Evolutionary conservation across 2,113 vertebrate species (phyloP).

Genomic region (Rhodinocichla rosea): DNA sequence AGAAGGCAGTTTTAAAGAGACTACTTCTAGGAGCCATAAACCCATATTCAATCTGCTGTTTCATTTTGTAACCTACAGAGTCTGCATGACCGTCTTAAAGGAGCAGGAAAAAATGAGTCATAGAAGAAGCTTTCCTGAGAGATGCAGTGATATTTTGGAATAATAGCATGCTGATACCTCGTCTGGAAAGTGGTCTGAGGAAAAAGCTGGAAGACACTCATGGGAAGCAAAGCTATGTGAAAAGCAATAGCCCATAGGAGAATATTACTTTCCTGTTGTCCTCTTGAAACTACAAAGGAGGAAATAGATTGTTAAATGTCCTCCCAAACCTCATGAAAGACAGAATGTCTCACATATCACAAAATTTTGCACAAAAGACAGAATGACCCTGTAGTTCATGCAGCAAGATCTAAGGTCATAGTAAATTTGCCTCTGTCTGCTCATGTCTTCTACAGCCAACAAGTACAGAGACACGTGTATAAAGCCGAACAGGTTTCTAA

Average conservation of each 20-base stretch:
- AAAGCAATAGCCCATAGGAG: accelerated
- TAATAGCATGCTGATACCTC: neutral
- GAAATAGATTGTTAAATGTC: neutral
- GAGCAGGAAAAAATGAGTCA: neutral
- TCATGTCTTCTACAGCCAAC: neutral
- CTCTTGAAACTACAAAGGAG: neutral
- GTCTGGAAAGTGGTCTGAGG: neutral
- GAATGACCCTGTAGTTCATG: neutral
- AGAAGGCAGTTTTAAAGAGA: neutral
- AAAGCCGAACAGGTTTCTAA: neutral
- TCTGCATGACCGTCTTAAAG: neutral
- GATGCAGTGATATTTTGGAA: neutral
- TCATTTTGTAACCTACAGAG: neutral
- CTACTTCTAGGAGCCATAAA: neutral
- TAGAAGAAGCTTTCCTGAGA: neutral
- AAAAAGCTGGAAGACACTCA: neutral
- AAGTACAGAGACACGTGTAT: neutral
- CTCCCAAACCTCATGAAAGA: neutral
- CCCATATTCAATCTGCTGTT: neutral
- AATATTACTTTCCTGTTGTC: neutral
- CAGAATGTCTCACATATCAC: neutral
- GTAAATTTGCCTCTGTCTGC: neutral
- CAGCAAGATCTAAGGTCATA: neutral
- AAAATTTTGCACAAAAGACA: neutral
- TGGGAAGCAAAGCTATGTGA: neutral